Evolutionary conservation across 2,113 vertebrate genomes (phyloP).

Genomic region (rat (Rattus norvegicus)): GRCr8 NC_086034.1:46551001-46551500

Average conservation of each 20-base stretch:
- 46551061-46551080: constrained; percentile 18
- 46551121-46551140: constrained; percentile 36
- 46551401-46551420: background rate
- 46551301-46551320: background rate
- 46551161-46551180: constrained; percentile 7
- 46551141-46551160: background rate
- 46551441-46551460: background rate
- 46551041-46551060: background rate
- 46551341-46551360: background rate
- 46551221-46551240: background rate
- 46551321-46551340: too few relatives aligned
- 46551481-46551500: background rate
- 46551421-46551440: background rate
- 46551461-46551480: background rate
- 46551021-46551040: background rate
- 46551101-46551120: background rate
- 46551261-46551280: background rate
- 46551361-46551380: background rate
- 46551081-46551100: constrained; percentile 16
- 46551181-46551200: background rate
- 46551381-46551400: background rate
- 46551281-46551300: background rate
- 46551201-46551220: constrained; percentile 8
- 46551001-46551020: background rate
- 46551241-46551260: background rate